Evolutionary conservation across 2,888 invertebrate genomes (phyloP), one percentile per base, ranked within the genome.

Genomic region (Gortyna flavago): DNA sequence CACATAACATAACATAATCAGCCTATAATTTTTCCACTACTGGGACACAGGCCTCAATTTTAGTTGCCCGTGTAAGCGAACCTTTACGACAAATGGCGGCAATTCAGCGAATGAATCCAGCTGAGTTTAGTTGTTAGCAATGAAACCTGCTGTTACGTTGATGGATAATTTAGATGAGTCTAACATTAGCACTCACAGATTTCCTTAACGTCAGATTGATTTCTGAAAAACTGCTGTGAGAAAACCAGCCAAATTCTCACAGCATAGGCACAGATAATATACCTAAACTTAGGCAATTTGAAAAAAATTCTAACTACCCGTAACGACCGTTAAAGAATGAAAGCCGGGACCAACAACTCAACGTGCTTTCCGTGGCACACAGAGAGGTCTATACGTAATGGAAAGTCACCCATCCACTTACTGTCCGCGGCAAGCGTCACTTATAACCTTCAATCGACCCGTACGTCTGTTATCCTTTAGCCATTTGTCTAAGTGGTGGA

Each of bases 61-160:
- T n/a, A 35, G 72, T 61, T 25, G 72, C 48, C 9, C 72, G 79
- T 79, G 25, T 79, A 51, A 38, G 2, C 1, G 1, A 18, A 66
- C 35, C 32, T 11, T 65, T 57, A 80, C 65, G 48, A 48, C 35
- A 35, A 57, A 62, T 29, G 66, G 21, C 41, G 16, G 79, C 35
- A 66, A 79, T 79, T 72, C 79, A 66, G 51, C 21, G 29, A 62
- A 64, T 68, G 44, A 66, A 74, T 68, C 57, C 51, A 73, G 69
- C 65, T 66, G 72, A 64, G 59, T 81, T 72, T 77, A 75, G 77
- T 74, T 77, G 71, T 80, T 61, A 41, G 83, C 48, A 71, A 76
- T 77, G n/a, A 77, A 80, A 77, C 51, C 41, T 68, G 61, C 8
- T 80, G 29, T 72, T 69, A 71, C 48, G 18, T 29, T 72, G 65